Conservation (phyloP, 2,113 vertebrate species). For the Zapus hudsonius region DNA sequence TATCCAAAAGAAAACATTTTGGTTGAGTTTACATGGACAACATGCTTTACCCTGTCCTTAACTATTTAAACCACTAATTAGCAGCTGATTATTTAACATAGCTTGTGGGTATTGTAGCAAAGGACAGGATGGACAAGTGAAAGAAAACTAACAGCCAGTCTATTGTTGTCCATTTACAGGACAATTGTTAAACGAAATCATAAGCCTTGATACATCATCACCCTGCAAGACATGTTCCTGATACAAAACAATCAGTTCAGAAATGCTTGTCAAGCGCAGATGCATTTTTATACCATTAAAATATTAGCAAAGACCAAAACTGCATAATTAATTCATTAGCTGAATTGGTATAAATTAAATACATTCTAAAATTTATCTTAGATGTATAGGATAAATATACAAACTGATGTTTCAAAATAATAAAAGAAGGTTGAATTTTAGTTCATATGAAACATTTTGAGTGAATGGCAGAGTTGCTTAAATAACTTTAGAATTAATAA, state of each 20-base stretch:
- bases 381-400: not conserved
- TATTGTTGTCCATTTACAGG: constrained; percentile 12
- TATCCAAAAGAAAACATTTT: constrained; percentile 40
- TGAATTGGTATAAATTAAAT: not conserved
- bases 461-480: constrained; percentile 8
- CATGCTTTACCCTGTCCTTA: constrained; percentile 13
- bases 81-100: no score
- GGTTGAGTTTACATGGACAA: constrained; percentile 5
- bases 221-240: not conserved
- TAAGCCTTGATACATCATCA: constrained; percentile 10
- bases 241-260: not conserved
- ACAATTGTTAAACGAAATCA: constrained; percentile 37
- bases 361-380: constrained; percentile 30
- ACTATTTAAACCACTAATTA: no score
- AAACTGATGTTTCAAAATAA: constrained; percentile 33
- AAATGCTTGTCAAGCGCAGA: constrained; percentile 44
- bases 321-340: not conserved
- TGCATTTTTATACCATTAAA: not conserved
- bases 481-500: constrained; percentile 16
- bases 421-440: constrained; percentile 41
- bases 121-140: constrained; percentile 26
- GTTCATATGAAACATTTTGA: constrained; percentile 20
- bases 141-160: constrained; percentile 13
- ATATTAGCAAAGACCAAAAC: constrained; percentile 25
- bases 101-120: constrained; percentile 8